Conservation (phyloP, 2,797 vertebrate species). For the Fringilla coelebs region DNA sequence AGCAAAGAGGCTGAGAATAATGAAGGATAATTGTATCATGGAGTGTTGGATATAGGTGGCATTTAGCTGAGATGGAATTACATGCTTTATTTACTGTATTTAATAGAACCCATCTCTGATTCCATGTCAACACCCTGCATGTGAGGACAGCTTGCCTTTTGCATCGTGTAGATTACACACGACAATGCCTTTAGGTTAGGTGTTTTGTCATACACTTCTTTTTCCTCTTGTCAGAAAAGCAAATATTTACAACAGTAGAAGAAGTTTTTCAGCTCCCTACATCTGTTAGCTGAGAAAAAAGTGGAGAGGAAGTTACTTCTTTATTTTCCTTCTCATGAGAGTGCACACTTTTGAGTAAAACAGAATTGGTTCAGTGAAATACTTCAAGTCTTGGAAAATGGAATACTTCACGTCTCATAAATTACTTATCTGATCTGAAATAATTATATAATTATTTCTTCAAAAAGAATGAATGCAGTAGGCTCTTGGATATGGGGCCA, state of each 20-base stretch:
- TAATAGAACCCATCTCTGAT: background rate
- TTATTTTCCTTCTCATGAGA: background rate
- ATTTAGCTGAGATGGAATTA: constrained; percentile 15
- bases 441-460: background rate
- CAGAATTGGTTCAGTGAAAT: background rate
- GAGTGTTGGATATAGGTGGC: background rate
- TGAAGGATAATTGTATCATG: background rate
- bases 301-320: background rate
- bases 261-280: background rate
- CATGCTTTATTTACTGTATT: constrained; percentile 7
- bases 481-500: background rate
- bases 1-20: background rate
- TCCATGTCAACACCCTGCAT: background rate
- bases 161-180: background rate
- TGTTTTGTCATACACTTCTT: background rate
- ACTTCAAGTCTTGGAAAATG: background rate
- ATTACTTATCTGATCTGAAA: background rate
- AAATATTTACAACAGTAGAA: background rate
- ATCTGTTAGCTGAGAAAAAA: background rate
- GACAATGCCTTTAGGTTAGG: background rate
- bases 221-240: background rate
- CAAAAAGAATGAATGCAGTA: background rate
- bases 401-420: constrained; percentile 1
- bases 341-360: background rate
- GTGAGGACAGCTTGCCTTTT: background rate